These are phyloP conservation scores for Omphaloscelis lunosa DNA, from an alignment of 2,888 invertebrate genomes.

Conservation along the genomic window DNA sequence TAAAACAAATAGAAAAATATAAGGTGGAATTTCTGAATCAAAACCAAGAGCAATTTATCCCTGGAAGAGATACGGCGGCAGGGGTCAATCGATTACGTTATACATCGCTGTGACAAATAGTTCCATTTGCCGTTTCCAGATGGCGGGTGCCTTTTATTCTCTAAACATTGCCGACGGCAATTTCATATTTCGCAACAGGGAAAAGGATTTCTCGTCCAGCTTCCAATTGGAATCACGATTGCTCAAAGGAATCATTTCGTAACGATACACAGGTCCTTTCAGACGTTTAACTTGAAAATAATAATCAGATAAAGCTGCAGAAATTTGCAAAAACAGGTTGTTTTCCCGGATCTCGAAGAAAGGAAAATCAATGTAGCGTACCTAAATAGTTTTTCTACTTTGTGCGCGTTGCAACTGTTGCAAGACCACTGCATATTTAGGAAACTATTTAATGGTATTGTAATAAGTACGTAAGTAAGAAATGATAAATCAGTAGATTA, in stretches of 20 bases:
- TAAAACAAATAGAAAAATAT: conserved; percentile 56
- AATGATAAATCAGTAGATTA: background rate
- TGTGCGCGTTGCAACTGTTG: background rate
- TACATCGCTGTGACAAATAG: conserved; percentile 77
- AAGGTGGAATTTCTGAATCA: conserved; percentile 64
- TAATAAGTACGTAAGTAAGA: background rate
- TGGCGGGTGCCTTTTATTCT: conserved; percentile 74
- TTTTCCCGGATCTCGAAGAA: background rate
- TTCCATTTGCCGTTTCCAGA: conserved; percentile 76
- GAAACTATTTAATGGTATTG: background rate
- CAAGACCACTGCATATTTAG: background rate
- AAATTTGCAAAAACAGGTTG: background rate
- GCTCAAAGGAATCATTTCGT: conserved; percentile 69
- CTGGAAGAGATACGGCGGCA: conserved; percentile 67
- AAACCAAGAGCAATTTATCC: conserved; percentile 76
- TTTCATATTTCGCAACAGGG: conserved; percentile 69
- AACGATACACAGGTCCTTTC: conserved; percentile 57
- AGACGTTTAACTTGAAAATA: conserved; percentile 27
- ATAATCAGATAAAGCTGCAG: conserved; percentile 6
- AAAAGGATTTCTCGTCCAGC: conserved; percentile 67
- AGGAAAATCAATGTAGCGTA: conserved; percentile 4
- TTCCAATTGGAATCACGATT: conserved; percentile 67
- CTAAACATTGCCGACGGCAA: conserved; percentile 63
- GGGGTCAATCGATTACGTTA: conserved; percentile 76
- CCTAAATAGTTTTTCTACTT: conserved; percentile 1